phyloP scores from a whole-genome alignment of 2,797 vertebrate species.

The Clarias fuscus region DNA sequence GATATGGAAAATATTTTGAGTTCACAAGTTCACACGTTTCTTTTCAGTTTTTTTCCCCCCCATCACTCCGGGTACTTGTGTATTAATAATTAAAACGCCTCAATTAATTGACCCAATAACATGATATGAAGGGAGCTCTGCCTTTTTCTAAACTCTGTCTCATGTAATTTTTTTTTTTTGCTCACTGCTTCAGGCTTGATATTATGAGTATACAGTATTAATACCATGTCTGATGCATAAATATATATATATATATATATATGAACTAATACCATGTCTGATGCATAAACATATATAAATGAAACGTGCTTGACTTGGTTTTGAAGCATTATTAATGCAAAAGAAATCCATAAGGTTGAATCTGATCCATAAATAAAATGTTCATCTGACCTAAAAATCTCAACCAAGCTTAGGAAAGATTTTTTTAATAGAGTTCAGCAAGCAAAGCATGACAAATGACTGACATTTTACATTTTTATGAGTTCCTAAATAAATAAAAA shows the following conservation, averaged over 20 bases:
- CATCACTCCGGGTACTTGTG: conserved; percentile 37
- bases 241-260: background rate
- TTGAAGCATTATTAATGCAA: background rate
- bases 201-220: background rate
- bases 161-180: background rate
- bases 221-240: background rate
- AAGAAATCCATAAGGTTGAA: background rate
- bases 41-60: background rate
- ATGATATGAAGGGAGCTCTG: background rate
- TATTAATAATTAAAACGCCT: conserved; percentile 51
- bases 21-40: conserved; percentile 47
- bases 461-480: background rate
- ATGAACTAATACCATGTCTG: background rate
- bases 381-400: background rate
- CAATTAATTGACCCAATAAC: conserved; percentile 49
- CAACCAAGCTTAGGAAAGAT: no score
- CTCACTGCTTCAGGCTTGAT: background rate
- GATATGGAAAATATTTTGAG: conserved; percentile 25
- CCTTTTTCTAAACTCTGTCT: background rate
- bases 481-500: background rate
- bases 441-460: background rate
- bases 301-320: background rate
- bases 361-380: background rate
- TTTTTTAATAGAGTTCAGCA: background rate
- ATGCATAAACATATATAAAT: background rate